Evolutionary conservation across 2,797 vertebrate genomes (phyloP).

Genomic region (Chanos chanos): DNA sequence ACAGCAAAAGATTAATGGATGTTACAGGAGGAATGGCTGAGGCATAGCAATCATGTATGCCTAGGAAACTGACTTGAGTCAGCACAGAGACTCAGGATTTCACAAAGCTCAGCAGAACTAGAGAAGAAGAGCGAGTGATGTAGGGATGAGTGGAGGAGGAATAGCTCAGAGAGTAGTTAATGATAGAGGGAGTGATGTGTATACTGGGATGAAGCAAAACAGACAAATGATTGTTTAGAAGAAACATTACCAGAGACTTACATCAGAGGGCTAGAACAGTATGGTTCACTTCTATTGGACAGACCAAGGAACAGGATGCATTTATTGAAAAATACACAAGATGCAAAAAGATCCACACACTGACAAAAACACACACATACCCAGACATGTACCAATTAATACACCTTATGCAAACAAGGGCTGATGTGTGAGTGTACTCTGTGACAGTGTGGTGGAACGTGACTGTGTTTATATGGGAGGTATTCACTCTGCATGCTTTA

Average conservation of each 20-base stretch:
- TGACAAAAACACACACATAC: slow-evolving; percentile 35
- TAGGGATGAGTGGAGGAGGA: neutral
- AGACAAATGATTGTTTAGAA: slow-evolving; percentile 4
- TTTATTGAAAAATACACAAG: slow-evolving; percentile 33
- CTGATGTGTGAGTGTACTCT: slow-evolving; percentile 8
- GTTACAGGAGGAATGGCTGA: neutral
- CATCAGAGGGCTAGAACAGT: no score
- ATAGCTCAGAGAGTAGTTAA: slow-evolving; percentile 11
- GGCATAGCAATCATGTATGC: neutral
- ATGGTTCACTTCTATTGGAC: slow-evolving; percentile 13
- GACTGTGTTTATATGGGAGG: slow-evolving; percentile 15
- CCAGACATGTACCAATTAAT: neutral
- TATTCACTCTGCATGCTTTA: slow-evolving; percentile 46
- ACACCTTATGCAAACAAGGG: slow-evolving; percentile 36
- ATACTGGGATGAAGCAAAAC: slow-evolving; percentile 19
- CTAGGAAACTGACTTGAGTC: neutral
- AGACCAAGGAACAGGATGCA: slow-evolving; percentile 19
- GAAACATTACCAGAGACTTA: no score
- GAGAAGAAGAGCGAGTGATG: neutral
- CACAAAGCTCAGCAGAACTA: slow-evolving; percentile 23
- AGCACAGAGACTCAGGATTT: slow-evolving; percentile 1
- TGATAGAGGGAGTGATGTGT: slow-evolving; percentile 21
- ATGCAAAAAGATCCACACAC: slow-evolving; percentile 37
- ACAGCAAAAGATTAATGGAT: neutral
- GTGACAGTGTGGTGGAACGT: slow-evolving; percentile 14